Evolutionary conservation across 2,797 vertebrate genomes (phyloP).

Genomic region (Muraenolepis orangiensis): DNA sequence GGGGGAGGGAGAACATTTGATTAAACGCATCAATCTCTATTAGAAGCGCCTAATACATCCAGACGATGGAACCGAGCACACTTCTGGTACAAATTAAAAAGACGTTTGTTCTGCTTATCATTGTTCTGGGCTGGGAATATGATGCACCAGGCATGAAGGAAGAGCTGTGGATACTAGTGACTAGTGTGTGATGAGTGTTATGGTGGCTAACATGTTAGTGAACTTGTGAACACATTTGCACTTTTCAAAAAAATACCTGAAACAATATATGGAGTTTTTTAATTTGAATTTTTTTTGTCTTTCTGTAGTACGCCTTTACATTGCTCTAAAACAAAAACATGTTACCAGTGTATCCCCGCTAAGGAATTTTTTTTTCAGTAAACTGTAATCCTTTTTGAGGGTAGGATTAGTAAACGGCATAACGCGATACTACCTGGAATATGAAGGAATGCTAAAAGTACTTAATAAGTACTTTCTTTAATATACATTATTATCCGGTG

Average conservation of each 20-base stretch:
- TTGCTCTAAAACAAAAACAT: no score
- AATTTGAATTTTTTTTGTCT: not conserved
- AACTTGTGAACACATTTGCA: not conserved
- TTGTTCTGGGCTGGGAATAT: slow-evolving; percentile 15
- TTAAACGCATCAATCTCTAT: slow-evolving; percentile 73
- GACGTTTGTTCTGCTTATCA: slow-evolving; percentile 48
- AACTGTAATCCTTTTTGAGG: not conserved
- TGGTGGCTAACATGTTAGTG: not conserved
- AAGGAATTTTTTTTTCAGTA: no score
- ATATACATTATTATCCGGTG: slow-evolving; percentile 28
- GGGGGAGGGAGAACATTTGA: slow-evolving; percentile 59
- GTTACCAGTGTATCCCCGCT: not conserved
- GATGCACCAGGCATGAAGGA: not conserved
- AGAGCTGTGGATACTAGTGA: not conserved
- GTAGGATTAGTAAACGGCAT: slow-evolving; percentile 37
- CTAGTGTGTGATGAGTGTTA: not conserved
- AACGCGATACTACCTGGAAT: slow-evolving; percentile 37
- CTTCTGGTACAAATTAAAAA: slow-evolving; percentile 51
- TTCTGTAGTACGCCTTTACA: not conserved
- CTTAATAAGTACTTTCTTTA: slow-evolving; percentile 31
- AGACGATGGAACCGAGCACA: slow-evolving; percentile 40
- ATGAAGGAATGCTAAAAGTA: slow-evolving; percentile 45
- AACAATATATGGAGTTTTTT: not conserved
- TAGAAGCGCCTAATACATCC: slow-evolving; percentile 34
- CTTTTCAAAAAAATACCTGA: not conserved